Base-by-base conservation (phyloP, 2,113 vertebrate genomes). In the Sigmodon hispidus region DNA sequence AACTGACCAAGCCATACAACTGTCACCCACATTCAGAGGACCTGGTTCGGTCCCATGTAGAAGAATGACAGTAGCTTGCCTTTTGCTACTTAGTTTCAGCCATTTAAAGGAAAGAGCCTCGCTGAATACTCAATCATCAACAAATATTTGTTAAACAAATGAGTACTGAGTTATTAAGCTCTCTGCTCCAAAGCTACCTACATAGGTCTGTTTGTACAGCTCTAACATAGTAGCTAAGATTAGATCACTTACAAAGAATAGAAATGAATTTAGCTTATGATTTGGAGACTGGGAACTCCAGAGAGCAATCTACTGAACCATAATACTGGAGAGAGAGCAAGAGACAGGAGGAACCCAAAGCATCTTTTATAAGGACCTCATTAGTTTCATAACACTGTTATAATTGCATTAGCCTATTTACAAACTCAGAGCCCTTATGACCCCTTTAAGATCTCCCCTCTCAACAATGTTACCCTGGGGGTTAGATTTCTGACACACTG, bases 1-100 rank as follows among this genome's bases (percentile, higher is more conserved):
- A n/a, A n/a, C n/a, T n/a, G n/a, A n/a, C n/a, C n/a, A n/a, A n/a
- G n/a, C n/a, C n/a, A n/a, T n/a, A n/a, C n/a, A n/a, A n/a, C n/a
- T n/a, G n/a, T n/a, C n/a, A n/a, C n/a, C n/a, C n/a, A n/a, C n/a
- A n/a, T n/a, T n/a, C n/a, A n/a, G n/a, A n/a, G n/a, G n/a, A n/a
- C n/a, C n/a, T n/a, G n/a, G n/a, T n/a, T n/a, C n/a, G n/a, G n/a
- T n/a, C n/a, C n/a, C n/a, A n/a, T n/a, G n/a, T n/a, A n/a, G n/a
- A n/a, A n/a, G n/a, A n/a, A n/a, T n/a, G n/a, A n/a, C n/a, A n/a
- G n/a, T n/a, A n/a, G n/a, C n/a, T n/a, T n/a, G n/a, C n/a, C n/a
- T n/a, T 80, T 48, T 52, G 45, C 95, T 63, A 36, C 70, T 90
- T 81, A 80, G 36, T 65, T 96, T 76, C 16, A 89, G 24, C 45